Evolutionary conservation across 2,113 vertebrate genomes (phyloP).

Genomic region (Meriones unguiculatus): DNA sequence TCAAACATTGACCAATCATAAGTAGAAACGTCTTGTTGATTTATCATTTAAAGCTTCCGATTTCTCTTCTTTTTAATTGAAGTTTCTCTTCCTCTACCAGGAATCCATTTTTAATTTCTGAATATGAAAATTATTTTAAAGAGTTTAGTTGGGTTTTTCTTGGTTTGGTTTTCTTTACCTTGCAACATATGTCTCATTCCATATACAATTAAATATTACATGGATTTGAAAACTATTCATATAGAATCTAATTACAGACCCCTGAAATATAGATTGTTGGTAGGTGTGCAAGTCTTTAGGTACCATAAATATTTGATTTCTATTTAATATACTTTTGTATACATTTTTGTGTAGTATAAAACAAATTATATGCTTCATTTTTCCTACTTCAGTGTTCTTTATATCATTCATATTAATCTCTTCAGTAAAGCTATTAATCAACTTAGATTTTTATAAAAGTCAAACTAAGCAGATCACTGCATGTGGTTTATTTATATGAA

Average conservation of each 20-base stretch:
- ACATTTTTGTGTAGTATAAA: neutral
- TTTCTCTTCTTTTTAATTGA: neutral
- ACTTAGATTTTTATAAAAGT: neutral
- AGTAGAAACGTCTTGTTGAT: neutral
- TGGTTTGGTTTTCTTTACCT: neutral
- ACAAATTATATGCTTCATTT: neutral
- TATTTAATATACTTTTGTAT: neutral
- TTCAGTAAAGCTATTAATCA: neutral
- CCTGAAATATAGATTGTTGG: neutral
- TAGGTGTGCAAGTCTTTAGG: neutral
- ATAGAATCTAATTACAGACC: neutral
- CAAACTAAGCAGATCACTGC: neutral
- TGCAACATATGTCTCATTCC: neutral
- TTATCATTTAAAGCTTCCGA: neutral
- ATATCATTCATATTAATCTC: neutral
- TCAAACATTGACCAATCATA: neutral
- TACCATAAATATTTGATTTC: neutral
- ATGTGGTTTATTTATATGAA: neutral
- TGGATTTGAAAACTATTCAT: neutral
- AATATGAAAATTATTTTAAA: neutral
- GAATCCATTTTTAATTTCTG: constrained; percentile 23
- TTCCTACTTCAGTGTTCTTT: neutral
- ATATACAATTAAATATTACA: neutral
- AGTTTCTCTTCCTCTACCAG: neutral
- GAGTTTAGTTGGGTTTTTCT: neutral